Evolutionary conservation across 1,140 invertebrate species (phyloP).

Genomic region (Hyphantria cunea): DNA sequence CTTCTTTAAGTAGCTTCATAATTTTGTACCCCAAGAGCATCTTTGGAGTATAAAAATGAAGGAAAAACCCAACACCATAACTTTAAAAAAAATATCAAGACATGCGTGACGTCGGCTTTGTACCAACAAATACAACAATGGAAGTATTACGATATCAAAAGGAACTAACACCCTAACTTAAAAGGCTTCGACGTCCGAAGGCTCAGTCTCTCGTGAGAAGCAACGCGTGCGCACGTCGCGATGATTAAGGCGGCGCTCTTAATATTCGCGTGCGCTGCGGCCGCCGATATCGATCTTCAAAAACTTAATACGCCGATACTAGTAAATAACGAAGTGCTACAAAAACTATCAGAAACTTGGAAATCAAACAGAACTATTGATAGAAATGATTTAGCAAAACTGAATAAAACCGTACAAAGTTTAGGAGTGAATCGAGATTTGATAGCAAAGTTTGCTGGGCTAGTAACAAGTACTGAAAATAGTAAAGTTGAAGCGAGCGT

Average conservation of each 20-base stretch:
- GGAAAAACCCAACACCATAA: no score
- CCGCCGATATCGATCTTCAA: conserved; percentile 39
- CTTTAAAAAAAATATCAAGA: not conserved
- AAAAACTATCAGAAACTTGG: conserved; percentile 43
- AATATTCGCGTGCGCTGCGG: conserved; percentile 50
- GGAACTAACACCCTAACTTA: conserved; percentile 15
- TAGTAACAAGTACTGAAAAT: conserved; percentile 28
- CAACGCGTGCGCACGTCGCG: conserved; percentile 65
- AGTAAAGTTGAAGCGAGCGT: not conserved
- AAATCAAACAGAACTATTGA: conserved; percentile 52
- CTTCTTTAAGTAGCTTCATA: no score
- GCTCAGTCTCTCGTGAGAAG: conserved; percentile 52
- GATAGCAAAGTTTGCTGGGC: conserved; percentile 48
- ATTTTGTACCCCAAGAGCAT: no score
- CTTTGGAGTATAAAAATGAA: no score
- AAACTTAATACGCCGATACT: conserved; percentile 44
- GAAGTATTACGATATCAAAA: conserved; percentile 43
- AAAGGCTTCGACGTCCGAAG: conserved; percentile 45
- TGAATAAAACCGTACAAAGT: conserved; percentile 52
- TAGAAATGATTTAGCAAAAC: conserved; percentile 39
- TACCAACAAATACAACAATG: conserved; percentile 42
- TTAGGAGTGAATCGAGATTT: conserved; percentile 55
- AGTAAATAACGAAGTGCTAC: conserved; percentile 52
- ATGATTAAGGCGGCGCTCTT: conserved; percentile 53
- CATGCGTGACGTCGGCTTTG: not conserved